Conservation (phyloP, 2,797 vertebrate species). For the Mus caroli region DNA sequence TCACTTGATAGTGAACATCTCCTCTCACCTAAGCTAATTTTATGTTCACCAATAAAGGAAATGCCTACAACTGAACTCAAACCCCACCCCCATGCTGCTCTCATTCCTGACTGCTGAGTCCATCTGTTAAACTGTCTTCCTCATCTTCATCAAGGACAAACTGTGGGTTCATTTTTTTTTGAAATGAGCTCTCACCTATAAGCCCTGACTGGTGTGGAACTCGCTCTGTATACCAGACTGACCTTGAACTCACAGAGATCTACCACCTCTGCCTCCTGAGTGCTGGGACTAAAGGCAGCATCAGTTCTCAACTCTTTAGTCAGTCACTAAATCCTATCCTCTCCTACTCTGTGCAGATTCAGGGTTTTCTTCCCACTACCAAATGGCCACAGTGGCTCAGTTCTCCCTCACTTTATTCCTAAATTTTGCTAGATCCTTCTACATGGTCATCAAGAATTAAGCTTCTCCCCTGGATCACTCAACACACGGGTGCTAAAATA, state of each 20-base stretch:
- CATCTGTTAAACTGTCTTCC: neutral
- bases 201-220: neutral
- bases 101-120: neutral
- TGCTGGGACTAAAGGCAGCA: neutral
- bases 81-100: neutral
- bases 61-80: neutral
- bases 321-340: neutral
- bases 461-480: neutral
- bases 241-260: neutral
- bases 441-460: neutral
- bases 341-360: neutral
- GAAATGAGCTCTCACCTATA: neutral
- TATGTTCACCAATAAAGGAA: neutral
- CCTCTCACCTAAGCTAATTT: neutral
- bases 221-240: no score
- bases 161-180: neutral
- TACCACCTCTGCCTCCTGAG: neutral
- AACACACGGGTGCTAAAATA: neutral
- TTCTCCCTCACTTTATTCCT: neutral
- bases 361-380: neutral
- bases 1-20: neutral
- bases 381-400: neutral
- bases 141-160: neutral
- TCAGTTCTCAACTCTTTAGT: neutral
- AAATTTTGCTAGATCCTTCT: neutral